These are phyloP conservation scores for Epizoanthus rinbou DNA, from an alignment of 92 coral and sea anemone genomes.

Conservation along the genomic window DNA sequence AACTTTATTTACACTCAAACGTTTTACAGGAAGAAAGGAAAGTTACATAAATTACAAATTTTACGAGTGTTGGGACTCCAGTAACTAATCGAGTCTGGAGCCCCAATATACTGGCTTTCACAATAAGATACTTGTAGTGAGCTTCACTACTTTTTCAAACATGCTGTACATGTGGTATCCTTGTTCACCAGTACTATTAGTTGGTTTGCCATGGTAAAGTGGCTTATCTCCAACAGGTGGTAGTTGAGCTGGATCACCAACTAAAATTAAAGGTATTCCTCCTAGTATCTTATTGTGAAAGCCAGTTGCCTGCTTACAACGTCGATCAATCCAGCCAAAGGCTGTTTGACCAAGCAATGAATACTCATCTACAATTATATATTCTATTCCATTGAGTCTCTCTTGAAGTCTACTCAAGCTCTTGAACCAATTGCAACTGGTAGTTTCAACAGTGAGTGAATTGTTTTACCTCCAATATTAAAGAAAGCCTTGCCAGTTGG, in stretches of 20 bases:
- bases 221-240: conserved; percentile 45
- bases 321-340: conserved; percentile 46
- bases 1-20: too few species aligned
- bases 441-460: too few species aligned
- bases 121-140: too few species aligned
- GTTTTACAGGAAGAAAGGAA: too few species aligned
- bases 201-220: conserved; percentile 44
- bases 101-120: too few species aligned
- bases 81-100: too few species aligned
- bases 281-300: conserved; percentile 24
- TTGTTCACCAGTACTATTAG: conserved; percentile 38
- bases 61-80: too few species aligned
- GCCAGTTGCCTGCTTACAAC: conserved; percentile 46
- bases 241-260: background rate
- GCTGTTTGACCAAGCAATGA: conserved; percentile 43
- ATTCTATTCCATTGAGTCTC: too few species aligned
- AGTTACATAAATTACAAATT: too few species aligned
- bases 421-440: too few species aligned
- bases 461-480: conserved; percentile 12
- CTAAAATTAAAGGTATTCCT: conserved; percentile 16
- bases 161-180: conserved; percentile 28
- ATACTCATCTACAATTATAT: conserved; percentile 7
- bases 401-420: too few species aligned
- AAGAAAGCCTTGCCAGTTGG: conserved; percentile 30
- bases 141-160: background rate